These are phyloP conservation scores for Mormyrops boulengeri DNA, from an alignment of 2,797 vertebrate genomes.

Conservation along the genomic window DNA sequence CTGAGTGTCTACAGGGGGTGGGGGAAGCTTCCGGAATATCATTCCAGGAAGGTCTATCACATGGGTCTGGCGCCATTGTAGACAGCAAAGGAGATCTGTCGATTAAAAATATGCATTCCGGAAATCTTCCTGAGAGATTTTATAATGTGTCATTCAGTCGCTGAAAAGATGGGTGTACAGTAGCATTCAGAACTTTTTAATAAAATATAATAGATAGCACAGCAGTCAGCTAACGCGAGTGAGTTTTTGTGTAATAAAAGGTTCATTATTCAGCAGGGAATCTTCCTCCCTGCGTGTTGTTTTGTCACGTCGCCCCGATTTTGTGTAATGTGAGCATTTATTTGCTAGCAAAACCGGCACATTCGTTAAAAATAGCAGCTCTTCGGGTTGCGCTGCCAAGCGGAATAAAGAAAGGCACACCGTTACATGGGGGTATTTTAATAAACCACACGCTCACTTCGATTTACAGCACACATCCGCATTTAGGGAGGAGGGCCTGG, in stretches of 20 bases:
- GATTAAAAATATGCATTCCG: slow-evolving; percentile 36
- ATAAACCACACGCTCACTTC: not conserved
- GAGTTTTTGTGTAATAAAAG: slow-evolving; percentile 37
- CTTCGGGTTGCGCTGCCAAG: slow-evolving; percentile 61
- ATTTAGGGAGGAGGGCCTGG: not conserved
- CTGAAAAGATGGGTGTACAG: slow-evolving; percentile 27
- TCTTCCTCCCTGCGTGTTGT: slow-evolving; percentile 14
- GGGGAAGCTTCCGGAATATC: not conserved
- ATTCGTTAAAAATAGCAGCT: slow-evolving; percentile 66
- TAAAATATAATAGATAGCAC: slow-evolving; percentile 39
- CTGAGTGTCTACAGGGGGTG: not conserved
- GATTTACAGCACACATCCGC: not conserved
- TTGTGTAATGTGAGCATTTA: slow-evolving; percentile 51
- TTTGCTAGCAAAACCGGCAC: slow-evolving; percentile 62
- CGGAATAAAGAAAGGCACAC: slow-evolving; percentile 44
- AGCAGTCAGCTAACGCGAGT: slow-evolving; percentile 17
- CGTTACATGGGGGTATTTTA: not conserved
- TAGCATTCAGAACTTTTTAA: slow-evolving; percentile 48
- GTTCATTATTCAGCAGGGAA: slow-evolving; percentile 25
- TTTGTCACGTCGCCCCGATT: slow-evolving; percentile 2
- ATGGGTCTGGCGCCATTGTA: not conserved
- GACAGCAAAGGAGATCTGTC: not conserved
- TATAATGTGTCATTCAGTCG: slow-evolving; percentile 24
- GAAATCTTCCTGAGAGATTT: slow-evolving; percentile 42
- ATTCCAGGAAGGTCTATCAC: not conserved